A percentile compares a stretch with the other conserved stretches of the same genome.
These are phyloP conservation scores for Nasua narica DNA, from an alignment of 2,797 vertebrate species.

Conservation along the genomic window DNA sequence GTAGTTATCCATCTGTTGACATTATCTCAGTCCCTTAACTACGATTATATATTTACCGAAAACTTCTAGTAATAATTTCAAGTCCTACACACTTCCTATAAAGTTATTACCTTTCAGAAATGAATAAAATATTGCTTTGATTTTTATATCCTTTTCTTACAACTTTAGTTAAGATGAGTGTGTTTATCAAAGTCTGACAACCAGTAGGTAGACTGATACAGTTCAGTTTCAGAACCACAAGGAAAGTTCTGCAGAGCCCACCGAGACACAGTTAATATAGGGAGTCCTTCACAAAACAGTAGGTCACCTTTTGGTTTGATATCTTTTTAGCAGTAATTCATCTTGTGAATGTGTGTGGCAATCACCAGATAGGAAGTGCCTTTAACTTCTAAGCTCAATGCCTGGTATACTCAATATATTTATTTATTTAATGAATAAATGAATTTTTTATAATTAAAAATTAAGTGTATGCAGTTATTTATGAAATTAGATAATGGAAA, in stretches of 20 bases:
- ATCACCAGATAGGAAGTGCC: not conserved
- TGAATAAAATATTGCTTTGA: not conserved
- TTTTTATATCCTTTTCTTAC: not conserved
- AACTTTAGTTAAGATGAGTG: not conserved
- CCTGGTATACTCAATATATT: not conserved
- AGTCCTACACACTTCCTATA: not conserved
- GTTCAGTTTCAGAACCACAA: not conserved
- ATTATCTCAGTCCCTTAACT: not conserved
- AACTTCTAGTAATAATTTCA: not conserved
- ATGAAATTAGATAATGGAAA: not conserved
- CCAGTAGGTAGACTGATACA: not conserved
- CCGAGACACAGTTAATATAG: not conserved
- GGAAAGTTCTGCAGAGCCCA: not conserved
- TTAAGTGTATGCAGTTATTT: not conserved
- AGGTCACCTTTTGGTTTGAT: not conserved
- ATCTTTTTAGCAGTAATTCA: not conserved
- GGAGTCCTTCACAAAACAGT: not conserved
- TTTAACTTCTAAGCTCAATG: not conserved
- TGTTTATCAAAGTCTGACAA: not conserved
- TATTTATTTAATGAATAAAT: not conserved
- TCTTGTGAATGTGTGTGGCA: not conserved
- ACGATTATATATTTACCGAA: not conserved
- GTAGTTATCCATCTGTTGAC: not conserved
- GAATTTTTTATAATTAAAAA: not conserved
- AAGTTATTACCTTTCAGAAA: not conserved